Base-by-base conservation (phyloP, 2,888 invertebrate species). In the Drosophila hamatofila region DNA sequence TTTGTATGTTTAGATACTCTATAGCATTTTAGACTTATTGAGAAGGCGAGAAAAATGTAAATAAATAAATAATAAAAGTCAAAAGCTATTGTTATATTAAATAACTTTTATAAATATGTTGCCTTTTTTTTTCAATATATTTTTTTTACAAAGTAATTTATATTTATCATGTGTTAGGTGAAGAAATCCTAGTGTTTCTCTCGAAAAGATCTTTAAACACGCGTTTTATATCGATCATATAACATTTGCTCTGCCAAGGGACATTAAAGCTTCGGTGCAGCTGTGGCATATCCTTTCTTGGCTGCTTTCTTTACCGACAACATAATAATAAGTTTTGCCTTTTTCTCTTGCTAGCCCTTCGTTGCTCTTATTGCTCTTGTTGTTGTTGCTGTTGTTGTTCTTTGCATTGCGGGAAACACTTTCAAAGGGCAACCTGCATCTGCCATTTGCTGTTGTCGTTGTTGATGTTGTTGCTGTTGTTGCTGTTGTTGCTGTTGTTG, bases 401-500 rank as follows among this genome's bases (percentile, higher is more conserved):
- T 68, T 64, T 69, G 73, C 72, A 62, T 68, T 81, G 88, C 60
- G 70, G 82, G 25, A 60, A 71, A 68, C 80, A 79, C 83, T 88
- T 79, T 80, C 66, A 84, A 84, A 84, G 88, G 90, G 77, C 84
- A 84, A 88, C 77, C 88, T 88, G 88, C 85, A 88, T 79, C 80
- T 81, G 75, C 71, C 59, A 51, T 54, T 77, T 62, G 52, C 18
- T 61, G 55, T 46, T 62, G 55, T 49, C 49, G 56, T 58, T 49
- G 56, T 52, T 66, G 58, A 30, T 80, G 68, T 30, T 72, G 66
- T 49, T 60, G 37, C 6, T 37, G 37, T 33, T 37, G n/a, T n/a
- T n/a, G n/a, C n/a, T n/a, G n/a, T n/a, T n/a, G n/a, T n/a, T n/a
- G n/a, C n/a, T n/a, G n/a, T n/a, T n/a, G n/a, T 76, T 62, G 51